phyloP scores from a whole-genome alignment of 2,113 vertebrate species.

The Python bivittatus region DNA sequence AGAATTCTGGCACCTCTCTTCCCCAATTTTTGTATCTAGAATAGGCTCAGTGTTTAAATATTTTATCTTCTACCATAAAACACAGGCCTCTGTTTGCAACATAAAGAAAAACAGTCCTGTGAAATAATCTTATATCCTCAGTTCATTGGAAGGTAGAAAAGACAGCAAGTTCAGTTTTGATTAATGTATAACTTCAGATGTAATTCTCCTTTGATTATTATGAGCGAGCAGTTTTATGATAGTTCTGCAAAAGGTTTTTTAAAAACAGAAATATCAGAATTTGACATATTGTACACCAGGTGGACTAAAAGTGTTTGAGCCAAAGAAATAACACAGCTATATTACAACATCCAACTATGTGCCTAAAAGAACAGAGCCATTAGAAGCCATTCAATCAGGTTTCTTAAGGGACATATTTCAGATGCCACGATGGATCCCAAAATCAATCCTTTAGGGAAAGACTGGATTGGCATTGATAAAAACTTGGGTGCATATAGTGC shows the following conservation, averaged over 20 bases:
- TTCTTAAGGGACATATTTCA: neutral
- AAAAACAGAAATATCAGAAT: neutral
- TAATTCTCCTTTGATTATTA: neutral
- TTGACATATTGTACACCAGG: neutral
- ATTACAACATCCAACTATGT: neutral
- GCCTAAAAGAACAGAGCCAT: neutral
- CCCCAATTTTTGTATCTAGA: neutral
- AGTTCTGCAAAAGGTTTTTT: neutral
- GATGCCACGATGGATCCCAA: neutral
- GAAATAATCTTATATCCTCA: neutral
- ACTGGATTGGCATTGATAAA: neutral
- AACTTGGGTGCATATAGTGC: neutral
- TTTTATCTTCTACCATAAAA: constrained; percentile 2
- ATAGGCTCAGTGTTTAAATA: neutral
- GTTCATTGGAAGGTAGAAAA: fast-evolving
- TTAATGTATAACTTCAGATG: neutral
- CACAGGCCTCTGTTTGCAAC: neutral
- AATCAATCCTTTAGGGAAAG: neutral
- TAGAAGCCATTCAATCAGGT: neutral
- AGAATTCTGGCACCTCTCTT: neutral
- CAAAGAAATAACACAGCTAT: neutral
- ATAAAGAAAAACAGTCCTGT: neutral
- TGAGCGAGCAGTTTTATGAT: neutral
- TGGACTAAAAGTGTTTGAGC: neutral
- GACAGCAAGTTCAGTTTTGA: neutral